Conservation (phyloP, 2,888 invertebrate genomes). For the Yponomeuta evonymella region DNA sequence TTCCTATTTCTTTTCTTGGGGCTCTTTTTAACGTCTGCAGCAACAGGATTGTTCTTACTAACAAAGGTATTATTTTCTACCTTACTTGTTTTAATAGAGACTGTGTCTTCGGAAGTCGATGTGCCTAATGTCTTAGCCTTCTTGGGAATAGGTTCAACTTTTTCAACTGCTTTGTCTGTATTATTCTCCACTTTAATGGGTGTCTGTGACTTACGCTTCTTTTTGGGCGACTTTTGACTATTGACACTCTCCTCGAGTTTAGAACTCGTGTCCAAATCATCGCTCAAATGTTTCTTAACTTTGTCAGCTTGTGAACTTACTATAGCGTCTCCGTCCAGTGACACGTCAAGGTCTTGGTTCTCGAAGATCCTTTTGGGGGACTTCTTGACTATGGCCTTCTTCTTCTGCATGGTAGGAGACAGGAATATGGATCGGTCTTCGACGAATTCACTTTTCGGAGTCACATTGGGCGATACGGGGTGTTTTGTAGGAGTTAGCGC, state of each 20-base stretch:
- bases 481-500: conserved; percentile 66
- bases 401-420: conserved; percentile 61
- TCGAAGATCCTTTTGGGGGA: conserved; percentile 68
- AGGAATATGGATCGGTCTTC: conserved; percentile 62
- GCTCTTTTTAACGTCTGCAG: not conserved
- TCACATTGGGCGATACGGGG: conserved; percentile 60
- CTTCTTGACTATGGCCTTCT: conserved; percentile 64
- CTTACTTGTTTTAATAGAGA: not conserved
- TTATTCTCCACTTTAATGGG: not conserved
- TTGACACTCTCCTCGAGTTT: conserved; percentile 21
- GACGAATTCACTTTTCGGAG: conserved; percentile 61
- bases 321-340: conserved; percentile 38
- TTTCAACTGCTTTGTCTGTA: not conserved
- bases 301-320: conserved; percentile 57
- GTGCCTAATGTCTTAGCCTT: conserved; percentile 16
- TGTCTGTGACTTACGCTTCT: conserved; percentile 14
- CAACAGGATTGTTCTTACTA: not conserved
- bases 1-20: conserved; percentile 19
- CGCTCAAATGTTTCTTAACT: conserved; percentile 59
- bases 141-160: conserved; percentile 4
- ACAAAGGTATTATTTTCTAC: not conserved
- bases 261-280: conserved; percentile 40
- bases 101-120: conserved; percentile 12
- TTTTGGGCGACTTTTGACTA: conserved; percentile 33
- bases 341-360: conserved; percentile 51